Evolutionary conservation across 2,797 vertebrate species (phyloP).

Genomic region (Liasis olivaceus): DNA sequence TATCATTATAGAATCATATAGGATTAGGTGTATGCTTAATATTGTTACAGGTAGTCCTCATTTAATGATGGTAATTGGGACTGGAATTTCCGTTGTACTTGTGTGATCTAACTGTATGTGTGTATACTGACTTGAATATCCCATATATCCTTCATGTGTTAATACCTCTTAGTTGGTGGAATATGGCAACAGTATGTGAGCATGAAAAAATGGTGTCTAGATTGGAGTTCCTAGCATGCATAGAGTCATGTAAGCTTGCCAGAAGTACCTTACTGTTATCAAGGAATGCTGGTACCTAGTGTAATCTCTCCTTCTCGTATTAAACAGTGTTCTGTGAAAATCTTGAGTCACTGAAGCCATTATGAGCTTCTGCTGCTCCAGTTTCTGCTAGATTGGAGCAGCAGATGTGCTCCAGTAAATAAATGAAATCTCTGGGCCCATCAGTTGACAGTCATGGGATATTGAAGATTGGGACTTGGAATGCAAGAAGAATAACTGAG

Average conservation of each 20-base stretch:
- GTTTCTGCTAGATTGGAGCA: not conserved
- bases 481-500: not conserved
- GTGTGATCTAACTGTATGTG: not conserved
- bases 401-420: not conserved
- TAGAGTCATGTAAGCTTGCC: not conserved
- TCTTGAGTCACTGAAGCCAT: not conserved
- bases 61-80: not conserved
- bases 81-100: not conserved
- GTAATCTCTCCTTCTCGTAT: not conserved
- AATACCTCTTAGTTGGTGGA: not conserved
- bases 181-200: not conserved
- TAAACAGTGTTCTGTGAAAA: not conserved
- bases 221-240: not conserved
- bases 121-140: not conserved
- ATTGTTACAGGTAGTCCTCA: not conserved
- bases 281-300: not conserved
- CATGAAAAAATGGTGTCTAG: not conserved
- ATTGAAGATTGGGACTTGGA: not conserved
- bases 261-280: not conserved
- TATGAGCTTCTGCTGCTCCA: not conserved
- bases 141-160: not conserved
- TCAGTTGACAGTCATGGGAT: not conserved
- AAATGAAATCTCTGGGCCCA: not conserved
- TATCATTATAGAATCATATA: not conserved
- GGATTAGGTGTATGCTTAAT: not conserved